These are phyloP conservation scores for Pyralis farinalis DNA, from an alignment of 2,888 invertebrate genomes.

Conservation along the genomic window DNA sequence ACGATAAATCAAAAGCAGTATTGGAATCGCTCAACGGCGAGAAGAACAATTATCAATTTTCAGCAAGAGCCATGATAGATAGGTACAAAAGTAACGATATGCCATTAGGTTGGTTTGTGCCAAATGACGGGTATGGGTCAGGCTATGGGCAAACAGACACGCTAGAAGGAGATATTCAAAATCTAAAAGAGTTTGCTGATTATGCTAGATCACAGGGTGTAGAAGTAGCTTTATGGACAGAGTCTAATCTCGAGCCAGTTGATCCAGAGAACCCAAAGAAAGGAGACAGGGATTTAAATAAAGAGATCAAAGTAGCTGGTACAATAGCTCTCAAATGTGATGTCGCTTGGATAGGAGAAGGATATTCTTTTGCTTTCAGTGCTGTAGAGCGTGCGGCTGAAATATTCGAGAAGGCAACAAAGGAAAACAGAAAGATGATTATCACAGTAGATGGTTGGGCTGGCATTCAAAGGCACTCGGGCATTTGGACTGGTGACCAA, in stretches of 20 bases:
- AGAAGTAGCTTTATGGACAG: constrained; percentile 68
- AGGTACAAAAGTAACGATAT: constrained; percentile 61
- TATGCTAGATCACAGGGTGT: constrained; percentile 57
- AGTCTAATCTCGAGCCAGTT: constrained; percentile 57
- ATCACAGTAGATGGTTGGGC: constrained; percentile 75
- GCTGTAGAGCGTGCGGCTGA: constrained; percentile 59
- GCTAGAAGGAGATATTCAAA: constrained; percentile 61
- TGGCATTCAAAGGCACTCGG: constrained; percentile 64
- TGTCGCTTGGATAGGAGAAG: constrained; percentile 68
- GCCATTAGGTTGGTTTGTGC: constrained; percentile 70
- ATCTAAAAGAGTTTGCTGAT: constrained; percentile 53
- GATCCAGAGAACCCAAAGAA: constrained; percentile 62
- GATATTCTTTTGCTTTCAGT: constrained; percentile 64
- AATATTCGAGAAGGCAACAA: constrained; percentile 44
- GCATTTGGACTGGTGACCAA: constrained; percentile 71
- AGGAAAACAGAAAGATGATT: constrained; percentile 48
- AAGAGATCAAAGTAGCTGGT: constrained; percentile 57
- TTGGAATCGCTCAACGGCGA: constrained; percentile 70
- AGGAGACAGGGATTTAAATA: constrained; percentile 63
- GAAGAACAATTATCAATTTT: constrained; percentile 68
- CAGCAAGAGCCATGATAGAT: constrained; percentile 69
- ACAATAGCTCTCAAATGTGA: constrained; percentile 69
- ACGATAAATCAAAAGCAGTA: constrained; percentile 45
- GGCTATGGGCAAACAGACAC: constrained; percentile 69
- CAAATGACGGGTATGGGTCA: constrained; percentile 70